Conservation (phyloP, 1,140 invertebrate genomes). For the Trachymyrmex cornetzi region DNA sequence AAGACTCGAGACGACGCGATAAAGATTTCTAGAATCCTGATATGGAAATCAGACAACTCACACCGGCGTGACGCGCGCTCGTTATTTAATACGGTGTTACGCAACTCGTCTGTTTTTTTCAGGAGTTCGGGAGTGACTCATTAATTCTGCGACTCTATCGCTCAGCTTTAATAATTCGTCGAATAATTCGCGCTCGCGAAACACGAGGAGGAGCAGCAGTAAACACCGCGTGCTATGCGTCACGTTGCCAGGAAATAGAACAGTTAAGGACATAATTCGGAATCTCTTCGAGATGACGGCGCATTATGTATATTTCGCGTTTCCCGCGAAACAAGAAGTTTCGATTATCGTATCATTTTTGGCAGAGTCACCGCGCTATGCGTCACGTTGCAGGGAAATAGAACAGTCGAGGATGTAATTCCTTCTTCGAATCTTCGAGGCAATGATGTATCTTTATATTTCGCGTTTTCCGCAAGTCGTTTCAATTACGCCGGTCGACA, state of each 20-base stretch:
- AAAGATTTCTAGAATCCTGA: constrained; percentile 21
- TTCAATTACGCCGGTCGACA: no score
- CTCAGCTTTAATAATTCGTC: background rate
- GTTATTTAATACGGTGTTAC: constrained; percentile 41
- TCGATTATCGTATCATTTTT: no score
- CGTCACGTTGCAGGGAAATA: no score
- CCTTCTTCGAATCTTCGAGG: no score
- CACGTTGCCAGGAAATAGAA: background rate
- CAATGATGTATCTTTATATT: no score
- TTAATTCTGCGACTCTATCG: constrained; percentile 29
- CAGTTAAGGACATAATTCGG: background rate
- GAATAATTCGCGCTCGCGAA: background rate
- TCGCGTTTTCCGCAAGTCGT: no score
- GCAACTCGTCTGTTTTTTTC: constrained; percentile 31
- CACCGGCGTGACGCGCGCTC: constrained; percentile 4
- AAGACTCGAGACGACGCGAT: background rate
- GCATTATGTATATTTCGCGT: background rate
- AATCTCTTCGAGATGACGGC: background rate
- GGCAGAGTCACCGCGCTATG: no score
- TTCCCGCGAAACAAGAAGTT: no score
- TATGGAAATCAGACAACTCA: constrained; percentile 58
- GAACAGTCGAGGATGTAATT: no score
- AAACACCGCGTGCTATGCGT: background rate
- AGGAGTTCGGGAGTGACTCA: constrained; percentile 34
- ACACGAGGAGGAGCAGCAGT: no score